Conservation (phyloP, 2,113 vertebrate species). For the Nothocercus nigrocapillus region DNA sequence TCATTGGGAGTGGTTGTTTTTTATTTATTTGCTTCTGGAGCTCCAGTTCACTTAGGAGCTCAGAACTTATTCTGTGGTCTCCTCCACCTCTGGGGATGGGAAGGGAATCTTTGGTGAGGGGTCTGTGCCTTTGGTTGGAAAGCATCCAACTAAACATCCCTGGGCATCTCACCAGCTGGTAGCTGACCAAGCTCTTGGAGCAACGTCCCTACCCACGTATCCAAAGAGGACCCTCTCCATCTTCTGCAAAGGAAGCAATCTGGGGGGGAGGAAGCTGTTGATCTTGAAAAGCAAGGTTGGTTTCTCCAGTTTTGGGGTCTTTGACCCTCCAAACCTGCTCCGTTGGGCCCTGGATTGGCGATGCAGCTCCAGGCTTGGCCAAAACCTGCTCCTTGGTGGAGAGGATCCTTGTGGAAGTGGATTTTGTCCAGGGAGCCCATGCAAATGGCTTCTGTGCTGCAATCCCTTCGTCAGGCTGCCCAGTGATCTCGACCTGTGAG, state of each 20-base stretch:
- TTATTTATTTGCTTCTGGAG: neutral
- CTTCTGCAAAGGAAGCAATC: fast-evolving
- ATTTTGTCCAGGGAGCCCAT: neutral
- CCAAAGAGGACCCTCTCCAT: neutral
- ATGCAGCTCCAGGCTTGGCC: neutral
- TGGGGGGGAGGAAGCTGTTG: neutral
- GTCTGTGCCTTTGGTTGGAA: neutral
- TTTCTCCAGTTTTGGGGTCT: neutral
- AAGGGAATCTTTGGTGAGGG: neutral
- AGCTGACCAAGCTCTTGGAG: neutral
- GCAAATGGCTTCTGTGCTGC: neutral
- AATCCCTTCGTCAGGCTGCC: neutral
- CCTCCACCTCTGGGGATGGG: neutral
- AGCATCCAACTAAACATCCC: fast-evolving
- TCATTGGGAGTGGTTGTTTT: no score
- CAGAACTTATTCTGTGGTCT: neutral
- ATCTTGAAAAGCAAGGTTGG: neutral
- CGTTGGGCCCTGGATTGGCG: neutral
- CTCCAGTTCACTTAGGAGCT: neutral
- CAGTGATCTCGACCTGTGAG: neutral
- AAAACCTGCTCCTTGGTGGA: neutral
- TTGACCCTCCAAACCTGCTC: neutral
- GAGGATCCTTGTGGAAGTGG: neutral
- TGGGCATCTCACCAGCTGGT: neutral
- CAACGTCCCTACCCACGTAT: neutral